Base-by-base conservation (phyloP, 92 coral and sea anemone species). In the Anthopleura xanthogrammica region DNA sequence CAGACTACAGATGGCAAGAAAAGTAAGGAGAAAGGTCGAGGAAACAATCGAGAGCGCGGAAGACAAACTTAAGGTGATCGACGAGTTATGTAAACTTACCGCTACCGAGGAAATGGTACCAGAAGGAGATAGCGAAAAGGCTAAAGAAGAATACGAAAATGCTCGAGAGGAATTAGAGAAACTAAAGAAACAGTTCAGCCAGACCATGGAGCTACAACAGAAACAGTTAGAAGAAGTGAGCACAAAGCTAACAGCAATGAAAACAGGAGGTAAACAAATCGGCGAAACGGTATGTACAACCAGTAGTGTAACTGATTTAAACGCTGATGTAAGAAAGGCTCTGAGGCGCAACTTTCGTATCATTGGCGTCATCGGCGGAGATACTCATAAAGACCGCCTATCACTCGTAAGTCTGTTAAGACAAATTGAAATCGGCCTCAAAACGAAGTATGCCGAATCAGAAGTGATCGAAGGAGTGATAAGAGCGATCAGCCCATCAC, bases 391-490 rank as follows among this genome's bases (percentile, higher is more conserved):
- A 48, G 86, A 81, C 77, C 75, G 29, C 57, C 56, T 86, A 52
- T 81, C 89, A 10, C 81, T 22, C 54, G 82, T 86, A n/a, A 81
- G 89, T 9, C 84, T 86, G 70, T 46, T 82, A 83, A 79, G 84
- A 41, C 95, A 92, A 50, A 89, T 92, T 5, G 82, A 92, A 24
- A 70, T 80, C 0, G 91, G 89, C 13, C 16, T 89, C 7, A 0
- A 75, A 0, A 87, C 89, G 10, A 86, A 83, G 1, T 89, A 89
- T 36, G 29, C 41, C 13, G 91, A 89, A 40, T 48, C n/a, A 29
- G 93, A 89, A 79, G 82, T 85, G 39, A 84, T 82, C 29, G 89
- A 89, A 24, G 91, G 89, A 36, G 82, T 89, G 23, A 89, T 92
- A 40, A 87, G 90, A 20, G 71, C 89, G 16, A 89, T 89, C 20